phyloP scores from a whole-genome alignment of 1,140 invertebrate species.

The Procambarus virginalis region DNA sequence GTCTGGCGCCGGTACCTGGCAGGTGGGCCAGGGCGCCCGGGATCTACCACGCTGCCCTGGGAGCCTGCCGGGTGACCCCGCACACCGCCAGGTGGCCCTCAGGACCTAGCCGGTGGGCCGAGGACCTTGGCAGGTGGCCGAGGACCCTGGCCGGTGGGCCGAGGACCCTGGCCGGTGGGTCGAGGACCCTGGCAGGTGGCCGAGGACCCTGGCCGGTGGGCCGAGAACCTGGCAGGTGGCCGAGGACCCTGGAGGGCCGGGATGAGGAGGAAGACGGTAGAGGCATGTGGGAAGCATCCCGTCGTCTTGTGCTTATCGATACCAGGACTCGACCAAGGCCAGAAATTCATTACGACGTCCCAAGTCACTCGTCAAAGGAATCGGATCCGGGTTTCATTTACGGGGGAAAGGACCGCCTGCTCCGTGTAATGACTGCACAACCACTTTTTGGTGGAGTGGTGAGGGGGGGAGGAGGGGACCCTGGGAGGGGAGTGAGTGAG shows the following conservation, averaged over 20 bases:
- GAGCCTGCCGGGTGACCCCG: too few relatives aligned
- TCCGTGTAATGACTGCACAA: slow-evolving; percentile 8
- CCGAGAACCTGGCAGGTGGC: too few relatives aligned
- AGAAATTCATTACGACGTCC: slow-evolving; percentile 11
- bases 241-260: neutral
- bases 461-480: neutral
- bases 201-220: too few relatives aligned
- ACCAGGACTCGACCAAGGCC: neutral
- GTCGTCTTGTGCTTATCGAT: slow-evolving; percentile 4
- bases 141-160: too few relatives aligned
- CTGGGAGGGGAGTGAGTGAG: neutral
- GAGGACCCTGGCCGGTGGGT: too few relatives aligned
- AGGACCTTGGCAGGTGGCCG: too few relatives aligned
- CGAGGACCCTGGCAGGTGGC: too few relatives aligned
- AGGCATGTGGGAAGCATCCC: neutral
- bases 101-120: too few relatives aligned
- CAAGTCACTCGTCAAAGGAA: slow-evolving; percentile 18
- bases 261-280: neutral
- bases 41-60: too few relatives aligned
- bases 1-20: too few relatives aligned
- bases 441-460: neutral
- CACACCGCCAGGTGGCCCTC: too few relatives aligned
- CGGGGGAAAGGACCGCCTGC: neutral
- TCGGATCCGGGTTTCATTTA: slow-evolving; percentile 22
- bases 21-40: too few relatives aligned